Conservation (phyloP, 2,888 invertebrate species). For the Pseudolycoriella hygida region DNA sequence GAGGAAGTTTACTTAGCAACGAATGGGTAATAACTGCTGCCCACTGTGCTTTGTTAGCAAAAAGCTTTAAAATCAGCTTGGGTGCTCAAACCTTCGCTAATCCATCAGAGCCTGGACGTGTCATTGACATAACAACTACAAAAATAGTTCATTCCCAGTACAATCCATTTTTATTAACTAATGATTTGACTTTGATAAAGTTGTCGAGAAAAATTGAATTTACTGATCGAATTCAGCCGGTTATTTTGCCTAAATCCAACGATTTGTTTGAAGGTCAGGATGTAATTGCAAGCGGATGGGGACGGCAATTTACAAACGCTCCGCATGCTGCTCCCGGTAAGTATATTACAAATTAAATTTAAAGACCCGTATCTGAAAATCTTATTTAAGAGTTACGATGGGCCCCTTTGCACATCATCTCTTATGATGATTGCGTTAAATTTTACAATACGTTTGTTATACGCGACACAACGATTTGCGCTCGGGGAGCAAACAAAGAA, state of each 20-base stretch:
- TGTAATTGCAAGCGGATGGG: conserved; percentile 27
- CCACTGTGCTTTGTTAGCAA: conserved; percentile 18
- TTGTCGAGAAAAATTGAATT: conserved; percentile 19
- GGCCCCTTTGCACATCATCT: conserved; percentile 23
- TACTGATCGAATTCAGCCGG: conserved; percentile 21
- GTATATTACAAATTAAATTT: too few species aligned
- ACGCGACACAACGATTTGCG: conserved; percentile 22
- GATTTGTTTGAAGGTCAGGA: conserved; percentile 18
- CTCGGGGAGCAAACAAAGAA: conserved; percentile 22
- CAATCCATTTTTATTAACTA: conserved; percentile 11
- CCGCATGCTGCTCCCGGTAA: conserved; percentile 15
- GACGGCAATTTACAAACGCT: conserved; percentile 14
- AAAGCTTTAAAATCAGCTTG: conserved; percentile 24
- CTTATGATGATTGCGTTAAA: conserved; percentile 21
- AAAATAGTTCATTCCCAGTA: conserved; percentile 23
- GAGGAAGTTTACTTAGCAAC: conserved; percentile 23
- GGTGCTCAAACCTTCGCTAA: conserved; percentile 22
- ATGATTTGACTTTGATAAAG: conserved; percentile 25
- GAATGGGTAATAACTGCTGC: conserved; percentile 27
- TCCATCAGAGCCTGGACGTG: conserved; percentile 17
- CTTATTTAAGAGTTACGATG: conserved; percentile 20
- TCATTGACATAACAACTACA: conserved; percentile 20
- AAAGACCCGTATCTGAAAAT: too few species aligned
- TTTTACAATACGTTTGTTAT: conserved; percentile 21
- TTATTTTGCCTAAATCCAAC: conserved; percentile 12